phyloP scores from a whole-genome alignment of 2,113 vertebrate genomes.

The Phylloscopus whistleri region DNA sequence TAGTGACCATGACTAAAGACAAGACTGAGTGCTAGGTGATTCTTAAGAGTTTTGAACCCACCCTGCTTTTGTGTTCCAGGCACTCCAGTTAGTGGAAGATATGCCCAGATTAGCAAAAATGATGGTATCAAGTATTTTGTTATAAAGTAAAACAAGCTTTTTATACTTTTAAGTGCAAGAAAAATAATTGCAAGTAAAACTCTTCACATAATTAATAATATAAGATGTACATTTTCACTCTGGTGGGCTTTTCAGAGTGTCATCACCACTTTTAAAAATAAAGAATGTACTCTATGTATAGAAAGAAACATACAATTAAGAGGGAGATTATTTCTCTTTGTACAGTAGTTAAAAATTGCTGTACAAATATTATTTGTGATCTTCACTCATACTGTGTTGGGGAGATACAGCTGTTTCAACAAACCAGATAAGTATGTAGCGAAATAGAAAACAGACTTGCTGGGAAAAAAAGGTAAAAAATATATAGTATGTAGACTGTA shows the following conservation, averaged over 20 bases:
- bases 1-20: background rate
- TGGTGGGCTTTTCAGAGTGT: background rate
- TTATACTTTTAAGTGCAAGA: background rate
- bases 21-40: background rate
- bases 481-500: background rate
- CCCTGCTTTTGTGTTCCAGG: background rate
- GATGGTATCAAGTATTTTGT: background rate
- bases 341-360: slow-evolving; percentile 54
- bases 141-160: background rate
- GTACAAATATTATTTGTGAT: slow-evolving; percentile 58
- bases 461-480: slow-evolving; percentile 25
- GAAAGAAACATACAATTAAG: slow-evolving; percentile 35
- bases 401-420: slow-evolving; percentile 59
- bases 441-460: slow-evolving; percentile 39
- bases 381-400: background rate
- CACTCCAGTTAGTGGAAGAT: background rate
- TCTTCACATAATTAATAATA: background rate
- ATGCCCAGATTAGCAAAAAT: background rate
- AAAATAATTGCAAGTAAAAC: background rate
- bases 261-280: slow-evolving; percentile 21
- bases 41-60: background rate
- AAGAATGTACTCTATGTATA: background rate
- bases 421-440: background rate
- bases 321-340: slow-evolving; percentile 32
- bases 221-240: background rate